Evolutionary conservation across 2,888 invertebrate species (phyloP).

Genomic region (Melipona bicolor): DNA sequence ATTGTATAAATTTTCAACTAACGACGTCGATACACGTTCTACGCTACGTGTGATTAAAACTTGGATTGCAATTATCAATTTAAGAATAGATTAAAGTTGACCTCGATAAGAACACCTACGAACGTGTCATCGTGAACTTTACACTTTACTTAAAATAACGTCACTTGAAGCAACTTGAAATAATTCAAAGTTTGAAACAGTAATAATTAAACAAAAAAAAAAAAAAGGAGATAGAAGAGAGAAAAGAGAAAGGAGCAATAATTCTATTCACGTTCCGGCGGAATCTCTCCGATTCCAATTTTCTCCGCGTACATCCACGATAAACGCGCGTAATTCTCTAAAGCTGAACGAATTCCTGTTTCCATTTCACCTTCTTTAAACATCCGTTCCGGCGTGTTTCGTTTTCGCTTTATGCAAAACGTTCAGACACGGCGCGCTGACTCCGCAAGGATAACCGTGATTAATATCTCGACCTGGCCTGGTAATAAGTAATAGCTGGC

Average conservation of each 20-base stretch:
- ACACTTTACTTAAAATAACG: too few species aligned
- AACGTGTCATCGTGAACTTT: too few species aligned
- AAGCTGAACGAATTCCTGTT: constrained; percentile 9
- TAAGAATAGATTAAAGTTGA: too few species aligned
- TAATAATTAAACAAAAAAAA: too few species aligned
- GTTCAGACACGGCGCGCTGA: not conserved
- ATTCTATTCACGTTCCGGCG: not conserved
- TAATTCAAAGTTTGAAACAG: too few species aligned
- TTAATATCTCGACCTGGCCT: constrained; percentile 26
- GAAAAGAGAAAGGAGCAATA: not conserved
- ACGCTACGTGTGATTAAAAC: too few species aligned
- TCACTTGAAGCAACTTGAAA: too few species aligned
- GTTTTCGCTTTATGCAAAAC: constrained; percentile 11
- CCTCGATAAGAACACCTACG: too few species aligned
- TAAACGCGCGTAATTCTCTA: not conserved
- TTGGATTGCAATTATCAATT: too few species aligned
- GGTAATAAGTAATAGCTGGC: constrained; percentile 37
- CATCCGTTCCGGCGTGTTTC: constrained; percentile 10
- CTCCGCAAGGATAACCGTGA: constrained; percentile 22
- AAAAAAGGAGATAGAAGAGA: not conserved
- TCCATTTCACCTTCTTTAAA: constrained; percentile 4
- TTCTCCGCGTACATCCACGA: not conserved
- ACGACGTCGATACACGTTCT: too few species aligned
- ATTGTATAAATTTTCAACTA: too few species aligned
- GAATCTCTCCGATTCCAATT: not conserved